Evolutionary conservation across 1,140 invertebrate genomes (phyloP).

Genomic region (silkworm (Bombyx mori)): ASM3026992v2 NC_085120.1:6692501-6693000

Average conservation of each 20-base stretch:
- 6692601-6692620: constrained; percentile 25
- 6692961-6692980: no score
- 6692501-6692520: no score
- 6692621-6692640: constrained; percentile 59
- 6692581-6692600: neutral
- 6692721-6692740: constrained; percentile 13
- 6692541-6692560: no score
- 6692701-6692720: constrained; percentile 66
- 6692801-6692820: constrained; percentile 70
- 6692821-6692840: constrained; percentile 57
- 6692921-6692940: no score
- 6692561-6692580: no score
- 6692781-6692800: constrained; percentile 55
- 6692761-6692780: constrained; percentile 47
- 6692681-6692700: constrained; percentile 64
- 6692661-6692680: constrained; percentile 62
- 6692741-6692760: constrained; percentile 33
- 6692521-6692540: no score
- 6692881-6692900: neutral
- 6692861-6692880: constrained; percentile 17
- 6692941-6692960: no score
- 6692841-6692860: constrained; percentile 42
- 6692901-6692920: neutral
- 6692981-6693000: no score
- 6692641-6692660: constrained; percentile 59